These are phyloP conservation scores for Diorhabda elongata DNA, from an alignment of 1,140 invertebrate genomes.

Conservation along the genomic window DNA sequence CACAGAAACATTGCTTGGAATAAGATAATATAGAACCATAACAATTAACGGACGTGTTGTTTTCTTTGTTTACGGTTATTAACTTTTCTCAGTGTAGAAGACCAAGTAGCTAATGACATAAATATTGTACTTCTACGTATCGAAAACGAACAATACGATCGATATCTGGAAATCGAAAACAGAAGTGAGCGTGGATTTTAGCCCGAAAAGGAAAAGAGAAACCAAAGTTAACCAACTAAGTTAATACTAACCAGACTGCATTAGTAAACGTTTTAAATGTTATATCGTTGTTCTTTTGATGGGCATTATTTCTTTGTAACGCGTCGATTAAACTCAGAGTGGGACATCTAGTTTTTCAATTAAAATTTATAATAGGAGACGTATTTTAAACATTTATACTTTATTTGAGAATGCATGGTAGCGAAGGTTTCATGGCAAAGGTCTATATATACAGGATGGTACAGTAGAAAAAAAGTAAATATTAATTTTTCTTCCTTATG, in stretches of 20 bases:
- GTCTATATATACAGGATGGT: too few relatives aligned
- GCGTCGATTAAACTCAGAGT: neutral
- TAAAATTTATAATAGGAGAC: too few relatives aligned
- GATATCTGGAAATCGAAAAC: conserved; percentile 2
- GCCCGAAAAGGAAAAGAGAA: conserved; percentile 2
- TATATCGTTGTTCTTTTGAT: neutral
- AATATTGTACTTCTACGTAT: neutral
- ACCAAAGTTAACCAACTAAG: neutral
- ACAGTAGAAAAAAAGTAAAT: too few relatives aligned
- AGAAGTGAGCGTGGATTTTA: neutral
- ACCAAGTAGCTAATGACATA: neutral
- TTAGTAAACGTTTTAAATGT: neutral
- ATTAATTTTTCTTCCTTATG: too few relatives aligned
- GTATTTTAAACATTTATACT: too few relatives aligned
- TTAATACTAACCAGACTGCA: neutral
- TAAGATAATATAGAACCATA: too few relatives aligned
- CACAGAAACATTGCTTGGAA: too few relatives aligned
- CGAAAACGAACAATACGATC: neutral
- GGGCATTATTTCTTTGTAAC: neutral
- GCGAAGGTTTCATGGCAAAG: too few relatives aligned
- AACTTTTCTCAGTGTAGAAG: neutral
- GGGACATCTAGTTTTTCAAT: too few relatives aligned
- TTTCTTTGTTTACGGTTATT: neutral
- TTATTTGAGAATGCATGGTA: too few relatives aligned
- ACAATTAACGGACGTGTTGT: too few relatives aligned